Base-by-base conservation (phyloP, 2,888 invertebrate species). In the Imbricaverruca yamaguchii region DNA sequence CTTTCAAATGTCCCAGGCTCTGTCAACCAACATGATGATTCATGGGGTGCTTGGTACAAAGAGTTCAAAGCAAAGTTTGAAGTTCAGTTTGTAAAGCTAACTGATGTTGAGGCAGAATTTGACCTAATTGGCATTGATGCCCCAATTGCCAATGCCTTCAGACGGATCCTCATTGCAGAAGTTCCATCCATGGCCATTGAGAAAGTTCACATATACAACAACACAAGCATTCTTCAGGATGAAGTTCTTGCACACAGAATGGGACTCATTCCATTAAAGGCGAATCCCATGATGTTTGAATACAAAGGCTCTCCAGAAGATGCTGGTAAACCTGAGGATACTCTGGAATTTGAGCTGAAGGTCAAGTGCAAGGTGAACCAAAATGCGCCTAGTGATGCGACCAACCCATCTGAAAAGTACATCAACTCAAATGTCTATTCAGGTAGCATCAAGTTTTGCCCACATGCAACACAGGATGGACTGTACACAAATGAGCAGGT, bases 241-340 rank as follows among this genome's bases (percentile, higher is more conserved):
- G 96, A 96, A 90, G 93, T 96, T 1, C 87, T 96, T 81, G 93
- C 95, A 12, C 96, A 96, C 86, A 90, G 96, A 84, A 87, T 96
- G 82, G 96, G 96, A 0, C 88, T 96, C 39, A 91, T 96, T 85
- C 99, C 99, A 0, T 88, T 99, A 15, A 93, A 92, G 87, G 98
- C 96, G 59, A 96, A 99, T 89, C 94, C 98, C 0, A 90, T 94
- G 81, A 87, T 94, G 74, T 99, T 99, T 90, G 94, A 95, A 85
- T 95, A 92, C 55, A 74, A 74, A 65, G 81, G 82, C 80, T 82
- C 81, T 39, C 78, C 80, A 81, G 84, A 83, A 82, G 63, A 80
- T 63, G 59, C 53, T 57, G 63, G 15, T 63, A n/a, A 25, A 23
- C 61, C 79, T 25, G 84, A 82, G 85, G 93, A 96, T 85, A 94